Base-by-base conservation (phyloP, 2,888 invertebrate genomes). In the Amphipoea oculea region DNA sequence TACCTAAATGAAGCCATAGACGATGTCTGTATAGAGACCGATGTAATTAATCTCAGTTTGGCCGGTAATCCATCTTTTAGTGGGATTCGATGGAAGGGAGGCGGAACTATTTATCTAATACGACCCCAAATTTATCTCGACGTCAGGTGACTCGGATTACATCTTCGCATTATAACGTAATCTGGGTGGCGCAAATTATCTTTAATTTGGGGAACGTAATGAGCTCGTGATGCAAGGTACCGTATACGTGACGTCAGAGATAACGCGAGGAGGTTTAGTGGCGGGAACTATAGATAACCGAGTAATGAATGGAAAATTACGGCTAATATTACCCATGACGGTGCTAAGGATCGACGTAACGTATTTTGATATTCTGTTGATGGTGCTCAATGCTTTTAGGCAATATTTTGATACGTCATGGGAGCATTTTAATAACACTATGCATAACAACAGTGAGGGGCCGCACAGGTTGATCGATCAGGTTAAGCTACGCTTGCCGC, bases 41-140 rank as follows among this genome's bases (percentile, higher is more conserved):
- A 75, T 71, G 92, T 94, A 94, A 95, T 95, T 94, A 94, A 95
- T 94, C 95, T 94, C 92, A 92, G 93, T 94, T 94, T 90, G 91
- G 89, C 85, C 92, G 88, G 92, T 94, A 93, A 94, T 94, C 93
- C 92, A 90, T 93, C 93, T 94, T 91, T 90, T 89, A 91, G 90
- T 81, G 86, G 85, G 90, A 88, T 88, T 90, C 90, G 90, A 90
- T 90, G 85, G 89, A 87, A 83, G 81, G 85, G 85, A 87, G 86
- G 75, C 79, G 84, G 85, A 88, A 87, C 90, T 91, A 92, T 92
- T 92, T 89, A 91, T 93, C 91, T 90, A 90, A 88, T 86, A 85
- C 85, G 90, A 92, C 90, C 92, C 92, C 82, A 90, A 91, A 94
- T 93, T 93, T 92, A 92, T 94, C 92, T 91, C 86, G 74, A 88